Evolutionary conservation across 2,888 invertebrate genomes (phyloP), one percentile per base, ranked within the genome.

Genomic region (Nomada fabriciana): DNA sequence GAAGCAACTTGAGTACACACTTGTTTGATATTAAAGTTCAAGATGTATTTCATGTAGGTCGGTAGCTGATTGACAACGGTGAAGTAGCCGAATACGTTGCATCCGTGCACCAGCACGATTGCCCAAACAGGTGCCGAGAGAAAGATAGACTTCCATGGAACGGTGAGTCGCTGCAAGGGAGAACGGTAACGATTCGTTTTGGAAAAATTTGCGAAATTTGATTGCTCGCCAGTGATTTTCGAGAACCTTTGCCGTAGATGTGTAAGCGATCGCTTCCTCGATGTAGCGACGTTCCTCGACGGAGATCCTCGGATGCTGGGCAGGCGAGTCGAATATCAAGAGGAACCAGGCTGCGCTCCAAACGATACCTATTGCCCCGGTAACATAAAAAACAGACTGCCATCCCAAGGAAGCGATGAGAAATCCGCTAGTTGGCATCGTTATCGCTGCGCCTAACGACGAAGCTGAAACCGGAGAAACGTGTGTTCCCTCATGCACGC

Each of bases 361-460:
- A 82, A 96, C 91, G 68, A 97, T 92, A 9, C 97, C 97, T 85
- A 97, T 95, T 60, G 95, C 95, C 89, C 97, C 96, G 74, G 98
- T 98, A 82, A 97, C 95, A 94, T 98, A 98, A 95, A 98, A 98
- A 23, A 98, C 97, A 0, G 97, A 97, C 86, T 97, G 96, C 98
- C 98, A 98, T 15, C 98, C 98, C 74, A 96, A 95, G 79, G 96
- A 95, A 10, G 96, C 96, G 86, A 98, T 97, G 76, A 98, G 95
- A 90, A 96, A 96, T 20, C 98, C 98, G 89, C 97, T 97, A 83
- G 98, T 95, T 0, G 98, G 98, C 96, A 98, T 97, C 0, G 98
- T 98, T 60, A 98, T 94, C 10, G 98, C 98, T 42, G 98, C 98
- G 23, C 99, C 99, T 89, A 99, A 95, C 10, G 98, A 97, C 29